Percentiles rank a stretch among this genome's conserved stretches.
Evolutionary conservation across 2,797 vertebrate genomes (phyloP).

Genomic region (Phyllotis vaccarum): DNA sequence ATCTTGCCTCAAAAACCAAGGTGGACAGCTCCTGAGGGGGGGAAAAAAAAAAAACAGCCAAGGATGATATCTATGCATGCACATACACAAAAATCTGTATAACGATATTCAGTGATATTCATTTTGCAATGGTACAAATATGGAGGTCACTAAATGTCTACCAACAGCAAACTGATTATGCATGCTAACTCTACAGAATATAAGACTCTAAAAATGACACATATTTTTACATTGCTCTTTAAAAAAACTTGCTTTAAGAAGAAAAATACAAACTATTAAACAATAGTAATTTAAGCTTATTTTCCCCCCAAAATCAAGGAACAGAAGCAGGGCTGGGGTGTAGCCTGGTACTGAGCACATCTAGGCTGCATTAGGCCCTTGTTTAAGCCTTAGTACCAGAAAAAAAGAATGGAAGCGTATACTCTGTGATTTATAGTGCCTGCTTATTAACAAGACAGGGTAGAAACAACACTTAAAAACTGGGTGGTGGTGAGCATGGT

Average conservation of each 20-base stretch:
- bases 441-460: slow-evolving; percentile 26
- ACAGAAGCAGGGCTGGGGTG: not conserved
- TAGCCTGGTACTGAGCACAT: not conserved
- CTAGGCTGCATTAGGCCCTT: not conserved
- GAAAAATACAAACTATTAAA: slow-evolving; percentile 44
- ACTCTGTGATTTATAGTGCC: not conserved
- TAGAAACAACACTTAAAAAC: not conserved
- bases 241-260: slow-evolving; percentile 44
- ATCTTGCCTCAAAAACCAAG: not conserved
- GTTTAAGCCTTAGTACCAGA: not conserved
- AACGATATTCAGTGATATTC: not conserved
- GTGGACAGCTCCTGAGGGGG: not conserved
- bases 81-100: not conserved
- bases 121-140: slow-evolving; percentile 49
- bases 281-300: not conserved
- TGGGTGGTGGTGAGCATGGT: too few relatives aligned
- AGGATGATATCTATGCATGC: not conserved
- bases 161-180: not conserved
- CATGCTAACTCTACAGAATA: not conserved
- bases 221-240: not conserved
- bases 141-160: not conserved
- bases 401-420: not conserved
- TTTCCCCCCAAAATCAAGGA: not conserved
- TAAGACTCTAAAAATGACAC: not conserved
- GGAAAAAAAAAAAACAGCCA: not conserved